A percentile compares a stretch with the other conserved stretches of the same genome.
These are phyloP conservation scores for Brachionus plicatilis DNA, from an alignment of 1,140 invertebrate species.

Conservation along the genomic window DNA sequence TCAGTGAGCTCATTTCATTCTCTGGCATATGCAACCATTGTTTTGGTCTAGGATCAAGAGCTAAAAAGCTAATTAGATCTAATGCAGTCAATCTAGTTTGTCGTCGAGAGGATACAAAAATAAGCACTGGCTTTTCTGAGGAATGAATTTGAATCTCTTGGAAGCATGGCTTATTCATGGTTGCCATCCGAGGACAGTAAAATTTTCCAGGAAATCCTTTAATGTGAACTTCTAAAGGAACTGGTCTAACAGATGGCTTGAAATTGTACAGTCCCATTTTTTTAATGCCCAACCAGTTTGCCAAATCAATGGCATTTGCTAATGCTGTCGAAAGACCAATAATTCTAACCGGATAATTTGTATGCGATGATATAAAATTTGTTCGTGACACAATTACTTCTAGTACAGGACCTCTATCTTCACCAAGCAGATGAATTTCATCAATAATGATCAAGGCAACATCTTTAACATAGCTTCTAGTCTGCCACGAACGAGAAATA, in stretches of 20 bases:
- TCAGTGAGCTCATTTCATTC: conserved; percentile 43
- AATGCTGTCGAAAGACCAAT: conserved; percentile 93
- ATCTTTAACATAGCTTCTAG: conserved; percentile 81
- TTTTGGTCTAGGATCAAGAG: conserved; percentile 82
- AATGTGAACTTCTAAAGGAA: conserved; percentile 91
- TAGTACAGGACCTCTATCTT: conserved; percentile 64
- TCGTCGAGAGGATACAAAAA: conserved; percentile 94
- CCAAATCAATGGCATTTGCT: conserved; percentile 91
- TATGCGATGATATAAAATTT: conserved; percentile 85
- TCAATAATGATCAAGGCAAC: conserved; percentile 93
- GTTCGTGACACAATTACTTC: conserved; percentile 68
- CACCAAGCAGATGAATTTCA: conserved; percentile 92
- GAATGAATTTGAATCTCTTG: conserved; percentile 85
- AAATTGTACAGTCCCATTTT: conserved; percentile 91
- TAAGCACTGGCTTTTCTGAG: conserved; percentile 76
- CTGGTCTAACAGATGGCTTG: conserved; percentile 88
- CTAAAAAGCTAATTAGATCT: conserved; percentile 87
- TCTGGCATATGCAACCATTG: conserved; percentile 88
- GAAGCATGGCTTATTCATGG: conserved; percentile 98
- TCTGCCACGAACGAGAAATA: conserved; percentile 93
- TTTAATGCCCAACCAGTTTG: conserved; percentile 85
- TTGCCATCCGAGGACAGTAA: conserved; percentile 97
- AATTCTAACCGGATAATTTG: conserved; percentile 69
- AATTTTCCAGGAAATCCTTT: conserved; percentile 88
- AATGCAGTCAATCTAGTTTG: conserved; percentile 94